A percentile compares a stretch with the other conserved stretches of the same genome.
These are phyloP conservation scores for Xanthostigma xanthostigma DNA, from an alignment of 2,888 invertebrate species.

Conservation along the genomic window DNA sequence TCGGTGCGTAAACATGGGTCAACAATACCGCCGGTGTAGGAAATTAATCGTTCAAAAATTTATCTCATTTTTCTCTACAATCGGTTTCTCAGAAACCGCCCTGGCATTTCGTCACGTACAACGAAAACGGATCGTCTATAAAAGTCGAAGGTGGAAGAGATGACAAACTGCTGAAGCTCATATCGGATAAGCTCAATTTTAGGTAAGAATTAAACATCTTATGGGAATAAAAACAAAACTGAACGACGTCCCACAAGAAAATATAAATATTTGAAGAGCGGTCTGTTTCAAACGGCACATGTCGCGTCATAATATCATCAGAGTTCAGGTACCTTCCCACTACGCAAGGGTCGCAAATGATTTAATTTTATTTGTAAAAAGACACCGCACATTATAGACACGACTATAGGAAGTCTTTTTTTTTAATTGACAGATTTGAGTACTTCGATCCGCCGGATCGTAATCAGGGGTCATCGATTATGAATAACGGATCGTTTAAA, in stretches of 20 bases:
- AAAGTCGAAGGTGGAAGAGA: slow-evolving; percentile 56
- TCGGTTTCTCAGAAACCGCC: slow-evolving; percentile 40
- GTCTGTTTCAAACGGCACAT: too few relatives aligned
- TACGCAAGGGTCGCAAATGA: too few relatives aligned
- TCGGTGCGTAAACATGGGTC: too few relatives aligned
- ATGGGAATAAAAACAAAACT: too few relatives aligned
- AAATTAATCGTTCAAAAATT: not conserved
- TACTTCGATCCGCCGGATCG: slow-evolving; percentile 61
- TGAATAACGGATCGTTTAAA: slow-evolving; percentile 49
- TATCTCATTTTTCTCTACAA: not conserved
- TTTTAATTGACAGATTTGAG: slow-evolving; percentile 31
- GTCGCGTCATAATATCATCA: too few relatives aligned
- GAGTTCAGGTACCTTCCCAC: too few relatives aligned
- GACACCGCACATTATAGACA: too few relatives aligned
- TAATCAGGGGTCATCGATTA: slow-evolving; percentile 49
- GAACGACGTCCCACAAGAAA: too few relatives aligned
- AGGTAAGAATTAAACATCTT: slow-evolving; percentile 26
- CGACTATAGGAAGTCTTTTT: not conserved
- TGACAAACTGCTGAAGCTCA: slow-evolving; percentile 46
- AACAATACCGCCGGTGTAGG: too few relatives aligned
- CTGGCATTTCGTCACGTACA: slow-evolving; percentile 58
- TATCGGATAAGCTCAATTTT: slow-evolving; percentile 54
- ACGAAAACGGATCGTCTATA: slow-evolving; percentile 31
- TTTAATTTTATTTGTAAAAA: too few relatives aligned
- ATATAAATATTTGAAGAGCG: not conserved